phyloP scores from a whole-genome alignment of 2,888 invertebrate species.

The Drosophila macrospina region DNA sequence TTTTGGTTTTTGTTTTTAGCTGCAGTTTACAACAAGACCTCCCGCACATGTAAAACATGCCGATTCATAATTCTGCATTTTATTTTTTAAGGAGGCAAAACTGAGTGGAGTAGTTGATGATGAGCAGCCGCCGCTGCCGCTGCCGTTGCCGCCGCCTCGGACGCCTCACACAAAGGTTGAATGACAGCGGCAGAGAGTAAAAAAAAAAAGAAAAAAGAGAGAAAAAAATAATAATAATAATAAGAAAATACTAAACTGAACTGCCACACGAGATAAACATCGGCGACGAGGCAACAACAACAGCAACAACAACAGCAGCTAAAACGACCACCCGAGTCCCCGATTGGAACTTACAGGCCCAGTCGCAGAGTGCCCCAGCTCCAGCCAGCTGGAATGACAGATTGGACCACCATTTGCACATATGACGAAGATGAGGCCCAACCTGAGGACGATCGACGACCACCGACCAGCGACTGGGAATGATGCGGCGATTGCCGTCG shows the following conservation, averaged over 20 bases:
- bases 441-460: background rate
- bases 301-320: too few relatives aligned
- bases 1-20: conserved; percentile 8
- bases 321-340: conserved; percentile 61
- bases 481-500: conserved; percentile 42
- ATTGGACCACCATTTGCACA: conserved; percentile 67
- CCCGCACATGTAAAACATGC: conserved; percentile 83
- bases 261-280: conserved; percentile 62
- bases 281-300: conserved; percentile 27
- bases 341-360: conserved; percentile 36
- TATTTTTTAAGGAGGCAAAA: conserved; percentile 60
- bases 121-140: conserved; percentile 42
- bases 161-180: conserved; percentile 65
- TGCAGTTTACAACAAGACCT: conserved; percentile 70
- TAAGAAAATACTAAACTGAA: conserved; percentile 49
- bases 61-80: conserved; percentile 82
- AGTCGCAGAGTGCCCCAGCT: conserved; percentile 12
- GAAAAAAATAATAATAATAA: conserved; percentile 33
- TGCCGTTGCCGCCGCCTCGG: conserved; percentile 25
- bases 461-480: conserved; percentile 1
- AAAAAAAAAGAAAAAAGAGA: conserved; percentile 11
- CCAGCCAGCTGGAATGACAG: conserved; percentile 62
- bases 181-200: conserved; percentile 57
- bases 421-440: conserved; percentile 50
- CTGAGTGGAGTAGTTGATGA: conserved; percentile 58